These are phyloP conservation scores for Hephaestus fuliginosus DNA, from an alignment of 2,797 vertebrate genomes.

Conservation along the genomic window DNA sequence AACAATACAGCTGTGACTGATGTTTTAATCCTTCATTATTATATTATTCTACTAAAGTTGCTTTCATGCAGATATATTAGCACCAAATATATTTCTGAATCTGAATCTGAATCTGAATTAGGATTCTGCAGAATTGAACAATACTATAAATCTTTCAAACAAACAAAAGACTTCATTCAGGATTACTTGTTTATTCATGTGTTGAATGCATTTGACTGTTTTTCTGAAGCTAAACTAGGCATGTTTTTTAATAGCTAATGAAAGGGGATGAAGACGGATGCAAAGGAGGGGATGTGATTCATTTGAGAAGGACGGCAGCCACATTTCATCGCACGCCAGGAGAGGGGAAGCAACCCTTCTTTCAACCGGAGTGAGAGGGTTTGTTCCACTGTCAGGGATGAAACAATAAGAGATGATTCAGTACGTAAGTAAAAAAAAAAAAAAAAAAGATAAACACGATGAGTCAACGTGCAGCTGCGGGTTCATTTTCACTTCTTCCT, in stretches of 20 bases:
- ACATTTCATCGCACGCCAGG: not conserved
- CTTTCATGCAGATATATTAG: no score
- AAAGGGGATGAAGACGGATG: not conserved
- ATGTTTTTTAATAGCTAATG: not conserved
- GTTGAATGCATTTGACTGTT: no score
- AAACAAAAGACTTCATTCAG: no score
- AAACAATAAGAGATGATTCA: constrained; percentile 6
- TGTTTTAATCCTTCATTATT: no score
- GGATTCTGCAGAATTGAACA: no score
- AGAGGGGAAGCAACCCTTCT: constrained; percentile 22
- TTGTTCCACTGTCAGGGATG: not conserved
- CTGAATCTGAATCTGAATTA: no score
- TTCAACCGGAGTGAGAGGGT: not conserved
- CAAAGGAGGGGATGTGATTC: constrained; percentile 8
- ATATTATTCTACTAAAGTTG: no score
- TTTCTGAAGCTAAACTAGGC: not conserved
- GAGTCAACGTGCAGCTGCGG: constrained; percentile 45
- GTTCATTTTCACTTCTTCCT: not conserved
- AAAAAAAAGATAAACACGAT: constrained; percentile 18
- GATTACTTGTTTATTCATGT: no score
- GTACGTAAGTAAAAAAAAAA: not conserved
- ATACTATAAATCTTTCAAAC: no score
- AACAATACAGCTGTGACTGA: no score
- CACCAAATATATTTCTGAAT: no score
- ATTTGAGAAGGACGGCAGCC: not conserved